Evolutionary conservation across 2,113 vertebrate genomes (phyloP), one percentile per base, ranked within the genome.

Genomic region (Psettodes erumei): DNA sequence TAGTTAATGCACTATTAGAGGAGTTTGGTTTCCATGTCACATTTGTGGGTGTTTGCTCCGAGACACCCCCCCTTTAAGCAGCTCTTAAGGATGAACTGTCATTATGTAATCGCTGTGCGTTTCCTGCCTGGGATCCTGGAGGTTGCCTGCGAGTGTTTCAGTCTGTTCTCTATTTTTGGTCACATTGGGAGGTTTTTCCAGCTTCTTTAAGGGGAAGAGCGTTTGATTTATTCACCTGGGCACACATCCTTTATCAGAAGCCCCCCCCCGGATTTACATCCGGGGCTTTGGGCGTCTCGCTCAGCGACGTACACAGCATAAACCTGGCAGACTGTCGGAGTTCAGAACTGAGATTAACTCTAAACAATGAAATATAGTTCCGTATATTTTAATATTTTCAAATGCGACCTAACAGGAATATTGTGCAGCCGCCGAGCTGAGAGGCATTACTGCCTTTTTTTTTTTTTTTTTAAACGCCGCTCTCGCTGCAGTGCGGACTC

Each of bases 1-100:
- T 89, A 85, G 38, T 89, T 88, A 79, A 89, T 90, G 75, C 32
- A 21, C 82, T 82, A 75, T 86, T 88, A 83, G 59, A 48, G 42
- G 62, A 50, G 38, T 55, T 76, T 47, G 64, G 58, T 81, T 83
- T 83, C 80, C 66, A 72, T 66, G 75, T 73, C 62, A 43, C 61
- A 40, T 79, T 71, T 59, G 67, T 60, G 66, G 75, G 64, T 77
- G 81, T 91, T 89, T 88, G 86, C 86, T 74, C 71, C 47, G 72
- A 88, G 79, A 67, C 77, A 75, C 40, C 40, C 50, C 30, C 43
- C 61, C 81, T 85, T 87, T 79, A 72, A 87, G 83, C 66, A 45
- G 71, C 75, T 86, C 63, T 79, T 86, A 74, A 79, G 54, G 76
- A 79, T 77, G 80, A 85, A 78, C 73, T 32, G 67, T 74, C 75